Conservation (phyloP, 2,797 vertebrate genomes). For the Phoeniculus purpureus region DNA sequence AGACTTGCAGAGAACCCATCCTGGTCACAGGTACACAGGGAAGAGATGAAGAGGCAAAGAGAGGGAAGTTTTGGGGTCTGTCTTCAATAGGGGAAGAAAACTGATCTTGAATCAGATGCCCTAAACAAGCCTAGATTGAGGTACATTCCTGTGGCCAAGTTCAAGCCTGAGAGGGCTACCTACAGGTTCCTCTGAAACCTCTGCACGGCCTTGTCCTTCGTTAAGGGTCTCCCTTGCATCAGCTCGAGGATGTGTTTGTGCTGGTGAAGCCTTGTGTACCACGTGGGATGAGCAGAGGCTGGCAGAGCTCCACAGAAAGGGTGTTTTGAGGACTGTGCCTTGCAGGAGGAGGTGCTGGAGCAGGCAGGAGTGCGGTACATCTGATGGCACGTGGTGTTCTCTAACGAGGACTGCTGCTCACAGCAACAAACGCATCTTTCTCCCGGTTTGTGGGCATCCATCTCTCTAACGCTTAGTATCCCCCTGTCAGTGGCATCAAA, state of each 20-base stretch:
- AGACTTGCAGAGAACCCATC: background rate
- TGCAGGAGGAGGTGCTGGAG: accelerated
- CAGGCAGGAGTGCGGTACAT: background rate
- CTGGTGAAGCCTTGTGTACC: background rate
- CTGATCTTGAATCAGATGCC: background rate
- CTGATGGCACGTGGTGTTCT: background rate
- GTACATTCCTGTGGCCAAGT: background rate
- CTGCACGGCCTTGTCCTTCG: background rate
- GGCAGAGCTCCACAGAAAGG: background rate
- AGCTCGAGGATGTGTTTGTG: background rate
- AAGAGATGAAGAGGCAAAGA: background rate
- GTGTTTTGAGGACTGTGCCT: background rate
- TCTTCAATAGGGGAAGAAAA: background rate
- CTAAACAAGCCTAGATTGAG: background rate
- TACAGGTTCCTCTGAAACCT: background rate
- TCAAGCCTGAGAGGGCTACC: background rate
- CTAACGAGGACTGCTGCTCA: background rate
- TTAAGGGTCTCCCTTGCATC: accelerated
- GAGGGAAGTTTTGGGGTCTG: background rate
- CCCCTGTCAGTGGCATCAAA: background rate
- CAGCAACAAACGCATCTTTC: background rate
- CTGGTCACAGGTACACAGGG: background rate
- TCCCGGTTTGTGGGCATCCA: background rate
- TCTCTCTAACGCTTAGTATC: background rate
- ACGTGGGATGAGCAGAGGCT: background rate